phyloP scores from a whole-genome alignment of 2,888 invertebrate species.

The Agapostemon virescens region DNA sequence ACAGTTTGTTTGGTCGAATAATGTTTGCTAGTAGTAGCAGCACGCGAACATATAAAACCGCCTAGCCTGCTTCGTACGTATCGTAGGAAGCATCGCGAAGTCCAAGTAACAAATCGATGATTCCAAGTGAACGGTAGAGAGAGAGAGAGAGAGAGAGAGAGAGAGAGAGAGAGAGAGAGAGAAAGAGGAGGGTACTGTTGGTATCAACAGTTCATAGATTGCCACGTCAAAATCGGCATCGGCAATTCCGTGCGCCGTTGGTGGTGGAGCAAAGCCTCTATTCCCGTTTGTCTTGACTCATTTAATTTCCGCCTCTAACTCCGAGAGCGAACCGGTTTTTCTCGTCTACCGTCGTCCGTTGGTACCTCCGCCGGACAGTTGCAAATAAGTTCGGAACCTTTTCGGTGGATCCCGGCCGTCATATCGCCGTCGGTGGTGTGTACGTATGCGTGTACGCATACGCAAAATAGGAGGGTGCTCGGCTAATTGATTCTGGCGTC shows the following conservation, averaged over 20 bases:
- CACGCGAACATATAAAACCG: neutral
- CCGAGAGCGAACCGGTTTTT: slow-evolving; percentile 66
- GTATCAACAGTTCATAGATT: slow-evolving; percentile 42
- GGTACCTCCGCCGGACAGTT: slow-evolving; percentile 56
- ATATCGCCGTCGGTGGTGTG: slow-evolving; percentile 25
- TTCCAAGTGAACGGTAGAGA: neutral
- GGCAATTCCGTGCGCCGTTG: slow-evolving; percentile 44
- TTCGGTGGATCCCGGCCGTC: slow-evolving; percentile 46
- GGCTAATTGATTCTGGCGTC: slow-evolving; percentile 76
- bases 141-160: too few relatives aligned
- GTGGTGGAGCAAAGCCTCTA: slow-evolving; percentile 46
- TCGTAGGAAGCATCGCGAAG: neutral
- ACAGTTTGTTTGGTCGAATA: neutral
- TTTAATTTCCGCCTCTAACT: slow-evolving; percentile 69
- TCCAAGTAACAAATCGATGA: neutral
- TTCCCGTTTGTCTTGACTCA: slow-evolving; percentile 61
- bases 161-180: too few relatives aligned
- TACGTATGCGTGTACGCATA: slow-evolving; percentile 65
- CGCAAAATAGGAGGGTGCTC: slow-evolving; percentile 71
- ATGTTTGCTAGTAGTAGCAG: neutral
- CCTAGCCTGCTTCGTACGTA: neutral
- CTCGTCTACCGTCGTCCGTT: slow-evolving; percentile 51
- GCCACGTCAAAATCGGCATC: slow-evolving; percentile 33
- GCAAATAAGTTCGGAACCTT: slow-evolving; percentile 64
- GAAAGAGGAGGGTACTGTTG: too few relatives aligned